Evolutionary conservation across 2,888 invertebrate species (phyloP), one percentile per base, ranked within the genome.

Genomic region (Trachelus tabidus): DNA sequence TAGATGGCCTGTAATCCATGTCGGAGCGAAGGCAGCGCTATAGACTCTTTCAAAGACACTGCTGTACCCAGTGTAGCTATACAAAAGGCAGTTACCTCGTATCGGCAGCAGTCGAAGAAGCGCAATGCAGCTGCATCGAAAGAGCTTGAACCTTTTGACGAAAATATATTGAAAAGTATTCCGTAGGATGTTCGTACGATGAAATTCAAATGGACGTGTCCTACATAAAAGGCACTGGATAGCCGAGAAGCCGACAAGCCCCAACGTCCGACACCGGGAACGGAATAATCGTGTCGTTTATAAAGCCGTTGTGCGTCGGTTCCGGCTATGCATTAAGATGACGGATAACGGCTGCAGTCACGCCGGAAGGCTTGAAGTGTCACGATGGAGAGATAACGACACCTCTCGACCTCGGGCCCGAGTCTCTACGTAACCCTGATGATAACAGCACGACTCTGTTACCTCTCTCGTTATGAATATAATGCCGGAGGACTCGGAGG

Each of bases 241-340:
- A 33, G 56, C 79, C 77, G 76, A 73, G 77, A 30, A 33, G 68
- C 76, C 37, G 79, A 78, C 79, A 75, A 78, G 77, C 79, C 73
- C 79, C 73, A 76, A 76, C 73, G 73, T 73, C 73, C 79, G 79
- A 76, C 80, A 74, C 80, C 80, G 76, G 85, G 83, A 81, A 33
- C 78, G 83, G 89, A 87, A 89, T 89, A 89, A 89, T 89, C 89
- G 86, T 83, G 87, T 85, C 89, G 86, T 89, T 90, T 89, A 89
- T 88, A 90, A 89, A 87, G 88, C 81, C 77, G 82, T 76, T 83
- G 85, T 85, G 88, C 85, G 85, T 87, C 82, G 81, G 81, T 83
- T 81, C 76, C 81, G 84, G 85, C 85, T 83, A 82, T 87, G 86
- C 86, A 87, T 89, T 87, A 88, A 87, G 86, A 87, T 88, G 89